Base-by-base conservation (phyloP, 2,797 vertebrate genomes). In the Premnoplex brunnescens region DNA sequence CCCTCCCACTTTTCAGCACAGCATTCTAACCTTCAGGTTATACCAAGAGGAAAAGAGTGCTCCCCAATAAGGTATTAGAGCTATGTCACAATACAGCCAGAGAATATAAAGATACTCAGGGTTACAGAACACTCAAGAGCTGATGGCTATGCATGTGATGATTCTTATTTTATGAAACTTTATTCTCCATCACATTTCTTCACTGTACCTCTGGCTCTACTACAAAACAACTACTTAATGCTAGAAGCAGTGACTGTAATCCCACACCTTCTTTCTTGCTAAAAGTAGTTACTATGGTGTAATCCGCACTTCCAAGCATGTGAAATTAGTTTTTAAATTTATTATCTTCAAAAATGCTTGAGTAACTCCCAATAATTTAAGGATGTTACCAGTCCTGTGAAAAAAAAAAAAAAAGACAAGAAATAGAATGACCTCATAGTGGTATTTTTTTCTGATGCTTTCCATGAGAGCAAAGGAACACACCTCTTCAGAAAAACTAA, bases 301-400 rank as follows among this genome's bases (percentile, higher is more conserved):
- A 87, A 74, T 76, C 43, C 15, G 75, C 10, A 6, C 52, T 72
- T 76, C 8, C 30, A 76, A 55, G 5, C 6, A 62, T 1, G 4
- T 52, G 14, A 93, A 91, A 78, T 44, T 63, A 77, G 14, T 58
- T 94, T 81, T 85, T 23, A 43, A 59, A 85, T 63, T 63, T 73
- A 66, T 71, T 69, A 59, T 54, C 24, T 62, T 54, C 7, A 48
- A 66, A 82, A 76, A 49, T 2, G 9, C 39, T 83, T 52, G 16
- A 73, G 34, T 52, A 64, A 48, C 34, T 80, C 24, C 69, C 58
- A 60, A 7, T 30, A 82, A 41, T 44, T 81, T 81, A 87, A 90
- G 24, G 41, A 63, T 24, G 10, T 30, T 75, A 78, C 7, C 49
- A 87, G 44, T 71, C n/a, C 46, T 81, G 46, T 32, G 64, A 62